Conservation (phyloP, 2,888 invertebrate species). For the Horisme vitalbata region DNA sequence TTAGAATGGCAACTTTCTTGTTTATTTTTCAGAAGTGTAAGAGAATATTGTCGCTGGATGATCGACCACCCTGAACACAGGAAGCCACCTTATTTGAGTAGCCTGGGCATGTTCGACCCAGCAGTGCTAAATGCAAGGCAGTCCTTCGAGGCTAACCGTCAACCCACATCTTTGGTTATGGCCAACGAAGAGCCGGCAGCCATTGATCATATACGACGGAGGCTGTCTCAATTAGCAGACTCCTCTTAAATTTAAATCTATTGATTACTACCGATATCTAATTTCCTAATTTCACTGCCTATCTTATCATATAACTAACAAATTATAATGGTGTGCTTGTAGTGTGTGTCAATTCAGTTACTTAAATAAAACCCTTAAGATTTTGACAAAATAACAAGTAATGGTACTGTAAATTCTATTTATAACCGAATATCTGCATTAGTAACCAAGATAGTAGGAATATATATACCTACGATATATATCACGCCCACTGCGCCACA, state of each 20-base stretch:
- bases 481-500: too few relatives aligned
- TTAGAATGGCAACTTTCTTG: too few relatives aligned
- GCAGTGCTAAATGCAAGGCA: slow-evolving; percentile 63
- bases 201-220: slow-evolving; percentile 58
- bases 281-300: too few relatives aligned
- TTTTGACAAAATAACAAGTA: too few relatives aligned
- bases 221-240: slow-evolving; percentile 62
- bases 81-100: slow-evolving; percentile 78
- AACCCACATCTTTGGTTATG: slow-evolving; percentile 29
- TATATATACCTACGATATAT: too few relatives aligned
- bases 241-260: slow-evolving; percentile 27
- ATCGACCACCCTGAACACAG: slow-evolving; percentile 78
- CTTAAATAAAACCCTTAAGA: too few relatives aligned
- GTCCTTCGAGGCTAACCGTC: slow-evolving; percentile 55
- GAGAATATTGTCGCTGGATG: slow-evolving; percentile 82
- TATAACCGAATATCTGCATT: too few relatives aligned
- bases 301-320: too few relatives aligned
- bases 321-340: too few relatives aligned
- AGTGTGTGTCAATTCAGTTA: too few relatives aligned
- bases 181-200: slow-evolving; percentile 49
- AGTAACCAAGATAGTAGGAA: too few relatives aligned
- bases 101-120: slow-evolving; percentile 78
- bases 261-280: not conserved
- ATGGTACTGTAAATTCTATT: too few relatives aligned
- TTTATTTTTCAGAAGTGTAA: slow-evolving; percentile 81